These are phyloP conservation scores for Synanthedon andrenaeformis DNA, from an alignment of 2,888 invertebrate species.

Conservation along the genomic window DNA sequence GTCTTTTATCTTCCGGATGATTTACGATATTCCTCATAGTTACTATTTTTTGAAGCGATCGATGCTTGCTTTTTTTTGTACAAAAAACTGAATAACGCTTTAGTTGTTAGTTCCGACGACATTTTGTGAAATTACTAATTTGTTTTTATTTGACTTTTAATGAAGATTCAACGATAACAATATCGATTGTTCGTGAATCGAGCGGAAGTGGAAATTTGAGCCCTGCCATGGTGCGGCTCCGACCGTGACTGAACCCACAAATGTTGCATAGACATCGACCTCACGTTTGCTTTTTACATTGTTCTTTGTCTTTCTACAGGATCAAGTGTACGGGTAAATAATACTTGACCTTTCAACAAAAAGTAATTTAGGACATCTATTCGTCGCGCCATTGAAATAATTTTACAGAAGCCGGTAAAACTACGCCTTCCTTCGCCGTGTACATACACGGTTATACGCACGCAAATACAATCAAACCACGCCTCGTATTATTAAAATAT, in stretches of 20 bases:
- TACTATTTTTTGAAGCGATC: slow-evolving; percentile 20
- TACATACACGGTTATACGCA: too few relatives aligned
- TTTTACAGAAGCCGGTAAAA: background rate
- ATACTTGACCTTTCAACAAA: slow-evolving; percentile 16
- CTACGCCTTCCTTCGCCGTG: too few relatives aligned
- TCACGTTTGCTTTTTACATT: slow-evolving; percentile 43
- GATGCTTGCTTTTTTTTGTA: slow-evolving; percentile 9
- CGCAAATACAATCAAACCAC: too few relatives aligned
- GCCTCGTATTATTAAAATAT: too few relatives aligned
- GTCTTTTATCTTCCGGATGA: slow-evolving; percentile 53
- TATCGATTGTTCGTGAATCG: slow-evolving; percentile 58
- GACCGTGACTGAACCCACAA: slow-evolving; percentile 60
- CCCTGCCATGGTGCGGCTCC: slow-evolving; percentile 45
- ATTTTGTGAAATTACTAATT: slow-evolving; percentile 34
- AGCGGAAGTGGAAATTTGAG: slow-evolving; percentile 62
- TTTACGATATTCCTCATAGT: slow-evolving; percentile 31
- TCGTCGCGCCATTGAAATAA: background rate
- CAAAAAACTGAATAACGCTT: slow-evolving; percentile 12
- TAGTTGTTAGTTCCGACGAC: slow-evolving; percentile 21
- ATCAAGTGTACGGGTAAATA: slow-evolving; percentile 15
- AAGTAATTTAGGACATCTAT: slow-evolving; percentile 1
- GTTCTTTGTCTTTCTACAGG: slow-evolving; percentile 32
- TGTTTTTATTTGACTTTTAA: slow-evolving; percentile 51
- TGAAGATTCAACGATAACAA: slow-evolving; percentile 52
- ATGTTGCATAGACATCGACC: slow-evolving; percentile 34